phyloP scores from a whole-genome alignment of 2,113 vertebrate genomes.

The Oryzias woworae region DNA sequence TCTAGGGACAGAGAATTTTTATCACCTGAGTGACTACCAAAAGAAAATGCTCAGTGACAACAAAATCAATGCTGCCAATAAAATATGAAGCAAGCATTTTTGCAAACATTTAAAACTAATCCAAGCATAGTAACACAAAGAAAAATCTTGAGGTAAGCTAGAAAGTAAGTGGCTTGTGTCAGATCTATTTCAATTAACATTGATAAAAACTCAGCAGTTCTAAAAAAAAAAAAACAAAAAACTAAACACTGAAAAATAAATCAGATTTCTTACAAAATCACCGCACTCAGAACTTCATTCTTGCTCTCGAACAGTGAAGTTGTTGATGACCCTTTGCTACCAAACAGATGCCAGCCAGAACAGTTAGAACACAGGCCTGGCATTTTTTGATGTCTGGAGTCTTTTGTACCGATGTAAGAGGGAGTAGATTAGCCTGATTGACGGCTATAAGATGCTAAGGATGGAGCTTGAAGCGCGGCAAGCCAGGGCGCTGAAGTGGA shows the following conservation, averaged over 20 bases:
- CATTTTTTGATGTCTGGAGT: slow-evolving; percentile 58
- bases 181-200: slow-evolving; percentile 28
- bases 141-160: slow-evolving; percentile 15
- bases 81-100: slow-evolving; percentile 56
- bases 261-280: neutral
- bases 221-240: neutral
- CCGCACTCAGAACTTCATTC: slow-evolving; percentile 1
- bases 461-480: slow-evolving; percentile 61
- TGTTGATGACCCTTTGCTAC: slow-evolving; percentile 28
- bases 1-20: slow-evolving; percentile 33
- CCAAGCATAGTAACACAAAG: slow-evolving; percentile 38
- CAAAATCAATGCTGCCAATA: slow-evolving; percentile 59
- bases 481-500: slow-evolving; percentile 61
- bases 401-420: slow-evolving; percentile 50
- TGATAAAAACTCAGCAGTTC: slow-evolving; percentile 19
- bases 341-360: slow-evolving; percentile 20
- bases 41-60: slow-evolving; percentile 62
- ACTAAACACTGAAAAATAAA: slow-evolving; percentile 5
- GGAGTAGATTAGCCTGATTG: slow-evolving; percentile 75
- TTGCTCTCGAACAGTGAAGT: neutral
- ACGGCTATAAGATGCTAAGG: slow-evolving; percentile 74
- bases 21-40: slow-evolving; percentile 59
- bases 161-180: slow-evolving; percentile 17
- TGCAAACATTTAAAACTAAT: slow-evolving; percentile 48
- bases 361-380: slow-evolving; percentile 34